Evolutionary conservation across 2,113 vertebrate genomes (phyloP), one percentile per base, ranked within the genome.

Genomic region (Sakesphorus luctuosus): DNA sequence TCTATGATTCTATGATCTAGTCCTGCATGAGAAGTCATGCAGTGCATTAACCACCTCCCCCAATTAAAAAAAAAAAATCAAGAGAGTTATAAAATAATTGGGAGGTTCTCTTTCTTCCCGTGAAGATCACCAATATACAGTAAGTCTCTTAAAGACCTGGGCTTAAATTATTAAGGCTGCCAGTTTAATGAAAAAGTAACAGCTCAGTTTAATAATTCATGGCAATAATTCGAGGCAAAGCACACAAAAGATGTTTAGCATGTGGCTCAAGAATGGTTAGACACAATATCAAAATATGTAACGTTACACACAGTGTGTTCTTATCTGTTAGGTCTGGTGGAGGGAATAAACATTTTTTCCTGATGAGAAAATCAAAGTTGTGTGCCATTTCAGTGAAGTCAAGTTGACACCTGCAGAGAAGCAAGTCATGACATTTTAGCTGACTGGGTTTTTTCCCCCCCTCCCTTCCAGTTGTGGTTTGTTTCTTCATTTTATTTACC

Each of bases 281-380:
- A 66, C 67, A 43, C 66, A 31, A 35, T 67, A 86, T 83, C 85
- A 56, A 84, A 87, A 43, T 66, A 79, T 49, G 62, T 33, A 31
- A 7, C 6, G 58, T 87, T 96, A 18, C 77, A 92, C 77, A 84
- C 38, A 87, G 66, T 44, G 3, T 16, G 4, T 84, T 93, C 96
- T 96, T 96, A 93, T 95, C 87, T 96, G 74, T 82, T 91, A 89
- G 90, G 66, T 90, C 91, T 94, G 88, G 94, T 55, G 82, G 96
- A 76, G 53, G 79, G 95, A 95, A 84, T 87, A 95, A 97, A 93
- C 83, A 80, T 96, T 97, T 96, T 92, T 94, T 93, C 96, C 96
- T 96, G 92, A 97, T 96, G 95, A 95, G 89, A 97, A 97, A 96
- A 97, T 97, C 94, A 97, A 97, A 96, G 95, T 95, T 90, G 76